Evolutionary conservation across 2,797 vertebrate genomes (phyloP), one percentile per base, ranked within the genome.

Genomic region (Vultur gryphus): DNA sequence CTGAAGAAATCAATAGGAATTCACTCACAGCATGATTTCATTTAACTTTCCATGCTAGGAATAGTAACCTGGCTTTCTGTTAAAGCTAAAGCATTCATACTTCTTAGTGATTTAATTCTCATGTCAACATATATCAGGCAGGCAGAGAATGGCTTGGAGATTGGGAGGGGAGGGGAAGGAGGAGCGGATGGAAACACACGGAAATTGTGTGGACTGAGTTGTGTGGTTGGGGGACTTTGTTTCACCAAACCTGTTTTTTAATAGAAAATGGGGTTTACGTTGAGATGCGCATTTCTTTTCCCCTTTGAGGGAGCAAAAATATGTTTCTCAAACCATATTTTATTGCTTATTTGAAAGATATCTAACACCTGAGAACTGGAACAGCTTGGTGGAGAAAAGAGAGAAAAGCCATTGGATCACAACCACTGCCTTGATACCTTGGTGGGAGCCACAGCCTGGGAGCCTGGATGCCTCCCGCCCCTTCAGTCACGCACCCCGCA

Each of bases 1-100:
- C 96, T 84, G 31, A 84, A 95, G 91, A 95, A 97, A 96, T 97
- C 96, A 92, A 97, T 96, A 96, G 89, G 92, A 97, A 96, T 96
- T 92, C 90, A 55, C 87, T 76, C 95, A 72, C 95, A 96, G 95
- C 79, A 92, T 95, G 95, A 91, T 96, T 97, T 97, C 84, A 94
- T 97, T 97, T 97, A 95, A 93, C 94, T 97, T 97, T 91, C 95
- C 87, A 94, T 79, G 69, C 90, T 95, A 94, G 95, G 90, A 96
- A 96, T 57, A 95, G 96, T n/a, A 96, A 95, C 96, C 95, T 95
- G 82, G 87, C 66, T 86, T 96, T 93, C 93, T 88, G 94, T 65
- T 91, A 87, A 81, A 95, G 90, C 82, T 88, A 76, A 94, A 93
- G 93, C 58, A 58, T 95, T 97, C 90, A 10, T 94, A 81, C 61